A percentile compares a stretch with the other conserved stretches of the same genome.
These are phyloP conservation scores for Ellobium chinense DNA, from an alignment of 2,888 invertebrate genomes.

Conservation along the genomic window DNA sequence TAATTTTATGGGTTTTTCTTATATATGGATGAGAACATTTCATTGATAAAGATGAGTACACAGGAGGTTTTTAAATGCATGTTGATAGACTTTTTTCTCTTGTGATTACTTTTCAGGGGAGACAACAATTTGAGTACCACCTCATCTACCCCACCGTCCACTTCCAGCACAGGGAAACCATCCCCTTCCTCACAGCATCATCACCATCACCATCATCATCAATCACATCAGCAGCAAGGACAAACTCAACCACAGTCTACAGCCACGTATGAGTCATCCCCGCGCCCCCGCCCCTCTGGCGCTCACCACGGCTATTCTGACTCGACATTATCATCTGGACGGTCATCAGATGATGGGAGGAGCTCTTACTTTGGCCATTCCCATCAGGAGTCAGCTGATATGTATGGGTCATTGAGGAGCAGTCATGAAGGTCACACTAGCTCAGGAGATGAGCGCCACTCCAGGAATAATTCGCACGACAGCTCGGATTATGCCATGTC, in stretches of 20 bases:
- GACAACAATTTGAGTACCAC: constrained; percentile 38
- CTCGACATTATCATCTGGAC: constrained; percentile 66
- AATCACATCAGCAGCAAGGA: constrained; percentile 19
- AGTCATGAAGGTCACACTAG: constrained; percentile 60
- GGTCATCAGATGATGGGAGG: constrained; percentile 67
- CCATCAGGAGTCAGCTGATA: constrained; percentile 51
- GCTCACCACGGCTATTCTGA: constrained; percentile 57
- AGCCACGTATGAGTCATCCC: constrained; percentile 54
- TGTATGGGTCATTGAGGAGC: constrained; percentile 55
- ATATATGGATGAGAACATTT: not conserved
- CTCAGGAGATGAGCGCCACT: constrained; percentile 63
- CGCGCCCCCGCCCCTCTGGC: constrained; percentile 36
- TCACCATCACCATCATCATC: not conserved
- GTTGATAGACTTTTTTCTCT: not conserved
- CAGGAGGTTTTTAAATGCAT: no score
- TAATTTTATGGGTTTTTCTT: not conserved
- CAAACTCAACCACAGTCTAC: constrained; percentile 47
- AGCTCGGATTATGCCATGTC: constrained; percentile 61
- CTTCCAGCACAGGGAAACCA: constrained; percentile 38
- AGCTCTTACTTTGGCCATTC: constrained; percentile 49
- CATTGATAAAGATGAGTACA: no score
- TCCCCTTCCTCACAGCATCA: constrained; percentile 25
- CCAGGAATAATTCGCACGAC: constrained; percentile 65
- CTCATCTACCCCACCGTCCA: constrained; percentile 12
- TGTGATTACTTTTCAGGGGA: constrained; percentile 27